phyloP scores from a whole-genome alignment of 2,888 invertebrate species.

The Ophion ventricosus region DNA sequence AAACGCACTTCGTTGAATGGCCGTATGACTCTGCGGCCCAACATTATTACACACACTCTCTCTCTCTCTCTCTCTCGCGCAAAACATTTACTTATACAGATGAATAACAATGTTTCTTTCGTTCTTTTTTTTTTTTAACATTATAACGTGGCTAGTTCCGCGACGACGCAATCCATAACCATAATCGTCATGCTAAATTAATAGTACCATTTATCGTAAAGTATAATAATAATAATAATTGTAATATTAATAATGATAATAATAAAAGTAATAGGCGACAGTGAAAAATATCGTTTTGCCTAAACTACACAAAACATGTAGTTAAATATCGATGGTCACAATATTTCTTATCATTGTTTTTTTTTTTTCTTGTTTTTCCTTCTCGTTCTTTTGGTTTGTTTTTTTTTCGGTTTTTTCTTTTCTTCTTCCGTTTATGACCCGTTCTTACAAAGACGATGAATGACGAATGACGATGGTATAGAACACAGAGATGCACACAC shows the following conservation, averaged over 20 bases:
- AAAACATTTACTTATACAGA: slow-evolving; percentile 52
- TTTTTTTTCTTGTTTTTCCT: background rate
- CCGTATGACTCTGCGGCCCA: slow-evolving; percentile 22
- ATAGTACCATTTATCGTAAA: slow-evolving; percentile 54
- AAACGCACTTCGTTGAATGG: slow-evolving; percentile 44
- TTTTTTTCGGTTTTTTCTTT: background rate
- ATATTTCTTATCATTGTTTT: background rate
- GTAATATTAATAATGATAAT: slow-evolving; percentile 51
- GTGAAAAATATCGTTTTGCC: slow-evolving; percentile 52
- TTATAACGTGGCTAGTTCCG: slow-evolving; percentile 43
- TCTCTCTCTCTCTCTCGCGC: slow-evolving; percentile 28
- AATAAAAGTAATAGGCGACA: slow-evolving; percentile 61
- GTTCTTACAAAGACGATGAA: slow-evolving; percentile 62
- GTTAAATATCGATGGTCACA: slow-evolving; percentile 49
- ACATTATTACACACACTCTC: background rate
- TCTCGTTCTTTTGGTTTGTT: background rate
- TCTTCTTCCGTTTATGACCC: slow-evolving; percentile 41
- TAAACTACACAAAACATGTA: slow-evolving; percentile 60
- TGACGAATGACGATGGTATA: slow-evolving; percentile 68
- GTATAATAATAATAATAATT: slow-evolving; percentile 26
- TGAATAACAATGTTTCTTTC: slow-evolving; percentile 44
- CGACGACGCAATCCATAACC: slow-evolving; percentile 39
- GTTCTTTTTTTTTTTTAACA: slow-evolving; percentile 13
- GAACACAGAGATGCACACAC: slow-evolving; percentile 68
- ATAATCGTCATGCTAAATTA: slow-evolving; percentile 32